Percentiles rank a stretch among this genome's conserved stretches.
phyloP scores from a whole-genome alignment of 2,888 invertebrate species.

The Plagiodera versicolora region DNA sequence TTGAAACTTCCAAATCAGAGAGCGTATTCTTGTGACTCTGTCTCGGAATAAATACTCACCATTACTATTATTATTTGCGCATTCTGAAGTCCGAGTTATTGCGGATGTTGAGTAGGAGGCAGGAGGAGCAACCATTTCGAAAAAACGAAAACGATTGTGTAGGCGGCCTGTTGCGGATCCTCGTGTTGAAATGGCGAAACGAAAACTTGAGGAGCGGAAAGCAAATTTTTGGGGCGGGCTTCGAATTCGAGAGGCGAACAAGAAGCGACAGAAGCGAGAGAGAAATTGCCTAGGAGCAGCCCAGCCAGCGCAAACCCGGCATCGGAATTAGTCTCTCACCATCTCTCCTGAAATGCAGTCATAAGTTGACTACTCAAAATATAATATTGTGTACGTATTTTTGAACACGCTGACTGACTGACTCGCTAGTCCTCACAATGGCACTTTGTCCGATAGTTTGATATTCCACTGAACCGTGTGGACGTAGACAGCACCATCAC shows the following conservation, averaged over 20 bases:
- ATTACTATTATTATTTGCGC: constrained; percentile 7
- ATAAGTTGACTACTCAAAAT: constrained; percentile 39
- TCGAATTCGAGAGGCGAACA: constrained; percentile 22
- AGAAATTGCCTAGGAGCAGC: constrained; percentile 50
- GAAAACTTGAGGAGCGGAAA: constrained; percentile 22
- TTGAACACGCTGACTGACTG: constrained; percentile 30
- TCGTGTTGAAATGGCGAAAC: background rate
- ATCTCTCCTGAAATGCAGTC: constrained; percentile 47
- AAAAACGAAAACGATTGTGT: constrained; percentile 17
- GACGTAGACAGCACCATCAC: constrained; percentile 5
- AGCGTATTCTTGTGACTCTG: too few relatives aligned
- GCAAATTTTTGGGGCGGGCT: constrained; percentile 24
- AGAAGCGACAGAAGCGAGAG: constrained; percentile 23
- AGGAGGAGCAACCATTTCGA: constrained; percentile 13
- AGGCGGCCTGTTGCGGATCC: constrained; percentile 12
- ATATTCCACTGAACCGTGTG: constrained; percentile 32
- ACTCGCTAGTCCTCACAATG: constrained; percentile 40
- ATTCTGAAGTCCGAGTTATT: constrained; percentile 4
- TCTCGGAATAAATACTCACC: too few relatives aligned
- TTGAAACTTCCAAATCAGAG: too few relatives aligned
- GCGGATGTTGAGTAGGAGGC: constrained; percentile 5
- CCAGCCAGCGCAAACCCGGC: constrained; percentile 49
- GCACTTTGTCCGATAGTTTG: constrained; percentile 36
- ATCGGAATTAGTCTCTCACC: constrained; percentile 50
- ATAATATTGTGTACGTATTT: constrained; percentile 44